phyloP scores from a whole-genome alignment of 2,888 invertebrate genomes.

The Rhamnusium bicolor region DNA sequence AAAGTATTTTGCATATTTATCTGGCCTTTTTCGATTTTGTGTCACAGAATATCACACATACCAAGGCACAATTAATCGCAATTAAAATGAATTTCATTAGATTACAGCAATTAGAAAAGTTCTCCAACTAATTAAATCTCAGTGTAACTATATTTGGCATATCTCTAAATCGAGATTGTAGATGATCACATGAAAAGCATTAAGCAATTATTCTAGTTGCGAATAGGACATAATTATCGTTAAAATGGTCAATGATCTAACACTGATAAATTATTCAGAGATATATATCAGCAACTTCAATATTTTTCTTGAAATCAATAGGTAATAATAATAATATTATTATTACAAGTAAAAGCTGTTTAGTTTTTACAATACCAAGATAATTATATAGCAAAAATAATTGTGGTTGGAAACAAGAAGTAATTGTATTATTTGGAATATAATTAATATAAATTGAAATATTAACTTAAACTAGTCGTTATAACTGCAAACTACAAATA shows the following conservation, averaged over 20 bases:
- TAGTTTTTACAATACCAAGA: not conserved
- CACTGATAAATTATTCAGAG: not conserved
- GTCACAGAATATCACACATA: no score
- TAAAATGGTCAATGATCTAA: not conserved
- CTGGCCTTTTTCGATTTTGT: no score
- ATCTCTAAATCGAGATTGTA: not conserved
- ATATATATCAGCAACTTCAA: not conserved
- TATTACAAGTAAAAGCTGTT: conserved; percentile 8
- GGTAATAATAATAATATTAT: not conserved
- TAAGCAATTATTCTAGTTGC: not conserved
- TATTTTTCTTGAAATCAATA: not conserved
- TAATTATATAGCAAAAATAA: not conserved
- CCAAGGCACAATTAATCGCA: not conserved
- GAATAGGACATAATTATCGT: not conserved
- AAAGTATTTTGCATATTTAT: no score
- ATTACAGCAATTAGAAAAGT: not conserved
- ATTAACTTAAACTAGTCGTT: not conserved
- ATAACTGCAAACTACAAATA: not conserved
- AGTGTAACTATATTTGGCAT: not conserved
- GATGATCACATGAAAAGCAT: not conserved
- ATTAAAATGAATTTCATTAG: not conserved
- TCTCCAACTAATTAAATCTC: not conserved
- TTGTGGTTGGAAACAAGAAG: not conserved
- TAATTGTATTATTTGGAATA: not conserved
- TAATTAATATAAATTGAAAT: not conserved